Percentiles rank a stretch among this genome's conserved stretches.
phyloP scores from a whole-genome alignment of 1,140 invertebrate genomes.

The Telenomus remus region DNA sequence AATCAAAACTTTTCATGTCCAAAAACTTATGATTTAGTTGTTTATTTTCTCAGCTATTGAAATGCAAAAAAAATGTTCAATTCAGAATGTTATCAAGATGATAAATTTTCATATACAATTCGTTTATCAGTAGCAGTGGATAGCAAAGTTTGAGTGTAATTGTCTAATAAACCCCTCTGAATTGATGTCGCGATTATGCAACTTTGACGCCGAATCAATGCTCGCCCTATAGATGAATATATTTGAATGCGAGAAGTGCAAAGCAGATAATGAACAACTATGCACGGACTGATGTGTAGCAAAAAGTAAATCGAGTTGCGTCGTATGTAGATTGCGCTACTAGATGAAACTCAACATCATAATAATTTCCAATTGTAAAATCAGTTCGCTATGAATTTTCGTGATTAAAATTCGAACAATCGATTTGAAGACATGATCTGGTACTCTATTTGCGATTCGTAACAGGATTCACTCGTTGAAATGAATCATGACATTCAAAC shows the following conservation, averaged over 20 bases:
- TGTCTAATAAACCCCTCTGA: constrained; percentile 29
- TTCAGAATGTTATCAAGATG: constrained; percentile 11
- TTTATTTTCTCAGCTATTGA: too few species aligned
- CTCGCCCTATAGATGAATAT: constrained; percentile 36
- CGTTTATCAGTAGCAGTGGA: background rate
- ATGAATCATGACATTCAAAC: too few species aligned
- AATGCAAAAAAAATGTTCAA: constrained; percentile 10
- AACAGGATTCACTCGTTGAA: too few species aligned
- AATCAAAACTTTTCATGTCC: constrained; percentile 58
- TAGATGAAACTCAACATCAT: constrained; percentile 4
- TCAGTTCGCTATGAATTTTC: background rate
- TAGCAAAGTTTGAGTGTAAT: constrained; percentile 22
- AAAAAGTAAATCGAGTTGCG: constrained; percentile 19
- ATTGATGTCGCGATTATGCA: constrained; percentile 50
- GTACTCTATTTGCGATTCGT: too few species aligned
- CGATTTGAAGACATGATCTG: too few species aligned
- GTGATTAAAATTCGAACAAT: too few species aligned
- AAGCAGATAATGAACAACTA: constrained; percentile 25
- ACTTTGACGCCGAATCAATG: constrained; percentile 46
- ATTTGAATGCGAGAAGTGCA: constrained; percentile 32
- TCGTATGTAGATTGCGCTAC: constrained; percentile 1
- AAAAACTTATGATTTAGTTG: constrained; percentile 41
- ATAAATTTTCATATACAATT: constrained; percentile 7
- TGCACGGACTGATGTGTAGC: background rate
- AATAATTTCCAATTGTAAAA: background rate